phyloP scores from a whole-genome alignment of 1,140 invertebrate species.

The Drosophila watanabei region DNA sequence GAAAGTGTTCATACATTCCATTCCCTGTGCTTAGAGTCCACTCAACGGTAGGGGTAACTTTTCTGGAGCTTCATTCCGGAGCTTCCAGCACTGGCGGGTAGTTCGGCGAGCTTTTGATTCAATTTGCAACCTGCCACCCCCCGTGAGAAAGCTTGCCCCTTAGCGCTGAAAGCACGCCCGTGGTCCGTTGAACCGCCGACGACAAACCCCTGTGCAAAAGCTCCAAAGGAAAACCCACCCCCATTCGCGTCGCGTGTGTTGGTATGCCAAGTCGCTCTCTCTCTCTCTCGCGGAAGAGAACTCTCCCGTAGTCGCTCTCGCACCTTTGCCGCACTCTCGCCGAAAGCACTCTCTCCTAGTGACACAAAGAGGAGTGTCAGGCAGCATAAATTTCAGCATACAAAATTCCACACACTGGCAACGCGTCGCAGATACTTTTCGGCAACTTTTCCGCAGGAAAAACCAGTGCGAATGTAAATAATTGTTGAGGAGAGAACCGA shows the following conservation, averaged over 20 bases:
- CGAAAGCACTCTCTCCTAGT: slow-evolving; percentile 40
- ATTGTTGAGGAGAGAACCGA: slow-evolving; percentile 46
- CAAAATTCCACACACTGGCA: slow-evolving; percentile 74
- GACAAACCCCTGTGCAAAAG: slow-evolving; percentile 55
- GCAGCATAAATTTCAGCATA: slow-evolving; percentile 83
- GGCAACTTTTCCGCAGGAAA: slow-evolving; percentile 77
- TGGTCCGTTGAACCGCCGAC: slow-evolving; percentile 20
- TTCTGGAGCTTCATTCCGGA: slow-evolving; percentile 7
- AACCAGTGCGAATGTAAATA: slow-evolving; percentile 76
- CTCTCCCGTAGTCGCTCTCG: neutral
- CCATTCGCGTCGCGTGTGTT: slow-evolving; percentile 48
- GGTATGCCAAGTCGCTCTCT: slow-evolving; percentile 57
- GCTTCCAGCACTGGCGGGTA: slow-evolving; percentile 5
- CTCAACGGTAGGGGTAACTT: neutral
- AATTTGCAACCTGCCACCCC: slow-evolving; percentile 18
- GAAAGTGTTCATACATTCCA: neutral
- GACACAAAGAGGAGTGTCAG: slow-evolving; percentile 82
- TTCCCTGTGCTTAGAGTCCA: slow-evolving; percentile 2
- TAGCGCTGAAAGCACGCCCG: slow-evolving; percentile 38
- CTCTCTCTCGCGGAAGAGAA: slow-evolving; percentile 19
- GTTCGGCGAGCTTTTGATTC: slow-evolving; percentile 31
- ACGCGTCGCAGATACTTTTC: slow-evolving; percentile 76
- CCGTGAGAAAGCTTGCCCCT: slow-evolving; percentile 30
- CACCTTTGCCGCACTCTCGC: slow-evolving; percentile 16
- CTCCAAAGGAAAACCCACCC: slow-evolving; percentile 45